A percentile compares a stretch with the other conserved stretches of the same genome.
phyloP scores from a whole-genome alignment of 2,888 invertebrate species.

The Margaritifera margaritifera region DNA sequence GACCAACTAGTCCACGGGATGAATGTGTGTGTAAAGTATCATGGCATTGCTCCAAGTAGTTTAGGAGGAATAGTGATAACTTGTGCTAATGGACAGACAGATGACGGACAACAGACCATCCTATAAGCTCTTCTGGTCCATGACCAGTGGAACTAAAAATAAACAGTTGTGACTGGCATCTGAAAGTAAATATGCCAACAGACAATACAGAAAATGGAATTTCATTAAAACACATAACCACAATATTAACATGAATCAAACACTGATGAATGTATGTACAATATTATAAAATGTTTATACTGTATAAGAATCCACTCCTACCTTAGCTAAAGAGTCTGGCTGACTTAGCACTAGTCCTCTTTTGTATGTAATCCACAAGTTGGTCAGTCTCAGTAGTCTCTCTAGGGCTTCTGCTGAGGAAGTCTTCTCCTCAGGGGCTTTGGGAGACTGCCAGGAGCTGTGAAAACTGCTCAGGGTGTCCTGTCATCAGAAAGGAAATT shows the following conservation, averaged over 20 bases:
- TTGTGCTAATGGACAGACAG: no score
- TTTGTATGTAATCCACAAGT: slow-evolving; percentile 51
- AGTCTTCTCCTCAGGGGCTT: slow-evolving; percentile 16
- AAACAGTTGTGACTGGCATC: no score
- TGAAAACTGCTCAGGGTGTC: slow-evolving; percentile 4
- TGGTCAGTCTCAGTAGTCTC: slow-evolving; percentile 43
- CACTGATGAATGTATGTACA: background rate
- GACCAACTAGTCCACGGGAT: no score
- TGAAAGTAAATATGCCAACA: no score
- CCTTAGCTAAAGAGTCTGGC: slow-evolving; percentile 55
- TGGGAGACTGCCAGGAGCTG: slow-evolving; percentile 2
- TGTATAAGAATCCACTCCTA: slow-evolving; percentile 18
- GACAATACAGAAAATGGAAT: no score
- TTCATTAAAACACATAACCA: no score
- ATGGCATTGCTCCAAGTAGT: no score
- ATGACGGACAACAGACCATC: no score
- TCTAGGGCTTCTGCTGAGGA: slow-evolving; percentile 33
- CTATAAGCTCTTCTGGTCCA: no score
- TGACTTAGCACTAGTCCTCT: slow-evolving; percentile 52
- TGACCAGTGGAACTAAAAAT: no score
- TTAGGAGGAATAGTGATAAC: no score
- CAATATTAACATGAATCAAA: background rate
- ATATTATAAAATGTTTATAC: background rate
- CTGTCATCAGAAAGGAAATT: slow-evolving; percentile 9
- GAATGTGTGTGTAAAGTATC: no score